Conservation (phyloP, 1,140 invertebrate genomes). For the Drosophila pseudoobscura region DNA sequence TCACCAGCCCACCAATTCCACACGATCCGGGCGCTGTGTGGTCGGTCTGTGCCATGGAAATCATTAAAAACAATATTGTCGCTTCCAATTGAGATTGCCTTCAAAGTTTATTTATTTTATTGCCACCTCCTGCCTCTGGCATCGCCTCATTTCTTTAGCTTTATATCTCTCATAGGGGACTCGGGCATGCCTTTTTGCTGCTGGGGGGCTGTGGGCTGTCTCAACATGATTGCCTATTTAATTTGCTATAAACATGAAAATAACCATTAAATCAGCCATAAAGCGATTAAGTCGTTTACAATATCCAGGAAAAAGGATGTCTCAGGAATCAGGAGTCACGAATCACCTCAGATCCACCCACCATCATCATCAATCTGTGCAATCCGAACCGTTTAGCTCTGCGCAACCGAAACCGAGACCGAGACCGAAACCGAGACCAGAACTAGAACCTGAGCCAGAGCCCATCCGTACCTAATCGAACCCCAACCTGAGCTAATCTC, state of each 20-base stretch:
- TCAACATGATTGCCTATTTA: slow-evolving; percentile 44
- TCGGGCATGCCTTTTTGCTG: background rate
- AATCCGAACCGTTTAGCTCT: background rate
- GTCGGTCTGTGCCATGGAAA: slow-evolving; percentile 53
- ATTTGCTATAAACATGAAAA: slow-evolving; percentile 33
- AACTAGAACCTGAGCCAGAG: no score
- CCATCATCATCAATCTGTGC: no score
- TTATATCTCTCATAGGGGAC: slow-evolving; percentile 12
- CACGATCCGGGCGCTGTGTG: slow-evolving; percentile 43
- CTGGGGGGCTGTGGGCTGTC: slow-evolving; percentile 11
- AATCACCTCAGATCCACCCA: background rate
- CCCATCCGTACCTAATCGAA: slow-evolving; percentile 28
- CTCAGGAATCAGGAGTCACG: background rate
- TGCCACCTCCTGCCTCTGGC: slow-evolving; percentile 21
- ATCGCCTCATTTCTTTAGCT: background rate
- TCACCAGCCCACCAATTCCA: background rate
- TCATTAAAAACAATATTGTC: slow-evolving; percentile 79
- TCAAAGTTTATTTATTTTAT: slow-evolving; percentile 69
- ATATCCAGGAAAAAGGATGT: background rate
- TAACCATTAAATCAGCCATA: slow-evolving; percentile 1
- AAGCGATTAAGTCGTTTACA: slow-evolving; percentile 37
- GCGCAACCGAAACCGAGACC: slow-evolving; percentile 7
- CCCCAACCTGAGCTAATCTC: slow-evolving; percentile 13
- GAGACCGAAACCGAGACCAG: background rate
- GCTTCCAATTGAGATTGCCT: slow-evolving; percentile 62